phyloP scores from a whole-genome alignment of 2,113 vertebrate genomes.

The Eptesicus fuscus region DNA sequence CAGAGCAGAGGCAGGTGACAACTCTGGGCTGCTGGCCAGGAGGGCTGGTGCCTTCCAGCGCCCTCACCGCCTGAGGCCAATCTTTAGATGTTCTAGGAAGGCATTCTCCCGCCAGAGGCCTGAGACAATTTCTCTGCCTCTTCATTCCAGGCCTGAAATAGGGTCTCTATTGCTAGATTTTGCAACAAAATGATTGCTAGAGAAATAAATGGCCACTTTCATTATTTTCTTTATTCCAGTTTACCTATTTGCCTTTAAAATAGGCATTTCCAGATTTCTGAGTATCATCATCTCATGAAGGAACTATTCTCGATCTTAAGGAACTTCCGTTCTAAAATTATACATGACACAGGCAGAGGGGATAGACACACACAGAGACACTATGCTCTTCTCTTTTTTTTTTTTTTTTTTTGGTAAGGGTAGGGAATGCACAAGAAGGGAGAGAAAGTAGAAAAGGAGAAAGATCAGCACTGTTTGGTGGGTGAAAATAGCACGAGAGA shows the following conservation, averaged over 20 bases:
- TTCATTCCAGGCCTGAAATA: not conserved
- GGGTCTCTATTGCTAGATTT: not conserved
- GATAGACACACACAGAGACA: conserved; percentile 50
- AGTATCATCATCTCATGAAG: conserved; percentile 35
- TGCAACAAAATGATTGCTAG: not conserved
- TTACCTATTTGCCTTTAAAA: conserved; percentile 30
- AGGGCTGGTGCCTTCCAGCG: not conserved
- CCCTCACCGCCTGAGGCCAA: not conserved
- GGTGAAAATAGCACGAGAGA: conserved; percentile 56
- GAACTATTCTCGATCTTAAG: conserved; percentile 69
- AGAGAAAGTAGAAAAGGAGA: conserved; percentile 62
- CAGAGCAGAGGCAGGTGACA: not conserved
- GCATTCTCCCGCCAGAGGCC: not conserved
- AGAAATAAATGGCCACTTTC: conserved; percentile 26
- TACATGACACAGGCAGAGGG: conserved; percentile 58
- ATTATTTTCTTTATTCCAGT: conserved; percentile 49
- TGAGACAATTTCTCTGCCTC: not conserved
- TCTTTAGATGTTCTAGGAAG: not conserved
- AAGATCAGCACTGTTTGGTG: conserved; percentile 50
- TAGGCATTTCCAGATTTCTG: conserved; percentile 55
- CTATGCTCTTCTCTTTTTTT: conserved; percentile 61
- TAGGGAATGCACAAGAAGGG: conserved; percentile 43
- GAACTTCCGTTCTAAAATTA: conserved; percentile 74
- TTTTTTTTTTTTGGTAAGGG: conserved; percentile 65
- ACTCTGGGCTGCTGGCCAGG: not conserved